phyloP scores from a whole-genome alignment of 2,888 invertebrate species.

The Ypsolopha scabrella region DNA sequence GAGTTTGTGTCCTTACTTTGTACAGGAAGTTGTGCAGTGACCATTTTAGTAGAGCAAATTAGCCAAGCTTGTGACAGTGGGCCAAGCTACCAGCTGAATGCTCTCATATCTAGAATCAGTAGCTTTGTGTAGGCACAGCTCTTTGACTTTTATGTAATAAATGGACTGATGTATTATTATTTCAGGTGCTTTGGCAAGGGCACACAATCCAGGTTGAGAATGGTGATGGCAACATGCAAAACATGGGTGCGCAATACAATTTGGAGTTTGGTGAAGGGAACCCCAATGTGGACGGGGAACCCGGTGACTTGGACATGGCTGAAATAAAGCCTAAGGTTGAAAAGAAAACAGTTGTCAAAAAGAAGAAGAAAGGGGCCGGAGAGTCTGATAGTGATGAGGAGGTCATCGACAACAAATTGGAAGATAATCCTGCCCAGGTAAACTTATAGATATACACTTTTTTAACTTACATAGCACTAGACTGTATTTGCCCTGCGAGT shows the following conservation, averaged over 20 bases:
- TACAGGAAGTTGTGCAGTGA: no score
- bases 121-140: no score
- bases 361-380: conserved; percentile 66
- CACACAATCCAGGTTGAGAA: conserved; percentile 75
- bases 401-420: conserved; percentile 74
- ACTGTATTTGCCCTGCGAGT: no score
- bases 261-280: conserved; percentile 50
- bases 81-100: no score
- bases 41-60: no score
- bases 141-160: no score
- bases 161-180: no score
- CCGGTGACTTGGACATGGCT: conserved; percentile 40
- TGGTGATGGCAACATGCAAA: conserved; percentile 49
- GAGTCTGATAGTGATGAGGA: conserved; percentile 59
- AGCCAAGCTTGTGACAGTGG: no score
- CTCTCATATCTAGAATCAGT: no score
- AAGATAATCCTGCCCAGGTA: conserved; percentile 75
- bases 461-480: background rate
- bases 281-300: conserved; percentile 31
- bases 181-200: conserved; percentile 75
- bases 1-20: background rate
- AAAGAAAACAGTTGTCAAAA: conserved; percentile 37
- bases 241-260: conserved; percentile 41
- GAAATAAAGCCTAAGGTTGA: conserved; percentile 60
- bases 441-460: conserved; percentile 5